Conservation (phyloP, 92 coral and sea anemone species). For the Parazoanthus darwini region DNA sequence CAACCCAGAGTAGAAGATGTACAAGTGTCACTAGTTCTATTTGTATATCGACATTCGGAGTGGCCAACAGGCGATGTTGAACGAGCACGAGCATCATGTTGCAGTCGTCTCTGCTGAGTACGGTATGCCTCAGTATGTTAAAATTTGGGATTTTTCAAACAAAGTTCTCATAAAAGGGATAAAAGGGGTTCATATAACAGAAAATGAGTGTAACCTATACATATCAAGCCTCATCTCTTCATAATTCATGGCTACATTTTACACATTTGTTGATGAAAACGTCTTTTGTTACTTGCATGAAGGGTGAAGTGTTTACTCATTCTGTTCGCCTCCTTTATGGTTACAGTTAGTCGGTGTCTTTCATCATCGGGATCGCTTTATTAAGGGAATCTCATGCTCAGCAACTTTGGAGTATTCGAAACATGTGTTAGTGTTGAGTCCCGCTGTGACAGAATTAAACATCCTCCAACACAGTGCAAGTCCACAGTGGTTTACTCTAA, state of each 20-base stretch:
- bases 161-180: too few relatives aligned
- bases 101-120: too few relatives aligned
- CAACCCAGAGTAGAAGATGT: too few relatives aligned
- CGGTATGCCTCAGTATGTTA: too few relatives aligned
- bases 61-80: too few relatives aligned
- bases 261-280: neutral
- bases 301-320: conserved; percentile 1
- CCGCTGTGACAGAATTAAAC: conserved; percentile 30
- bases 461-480: neutral
- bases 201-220: neutral
- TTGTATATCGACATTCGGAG: too few relatives aligned
- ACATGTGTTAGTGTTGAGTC: conserved; percentile 41
- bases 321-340: neutral
- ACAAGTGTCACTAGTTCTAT: too few relatives aligned
- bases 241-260: neutral
- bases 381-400: conserved; percentile 13
- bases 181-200: too few relatives aligned
- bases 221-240: neutral
- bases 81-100: too few relatives aligned
- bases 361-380: neutral
- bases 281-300: neutral
- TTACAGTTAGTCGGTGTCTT: neutral
- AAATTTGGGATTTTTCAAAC: too few relatives aligned
- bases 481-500: conserved; percentile 20
- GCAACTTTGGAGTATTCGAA: conserved; percentile 20